Percentiles rank a stretch among this genome's conserved stretches.
Evolutionary conservation across 2,888 invertebrate species (phyloP).

Genomic region (Himalopsyche tibetana): DNA sequence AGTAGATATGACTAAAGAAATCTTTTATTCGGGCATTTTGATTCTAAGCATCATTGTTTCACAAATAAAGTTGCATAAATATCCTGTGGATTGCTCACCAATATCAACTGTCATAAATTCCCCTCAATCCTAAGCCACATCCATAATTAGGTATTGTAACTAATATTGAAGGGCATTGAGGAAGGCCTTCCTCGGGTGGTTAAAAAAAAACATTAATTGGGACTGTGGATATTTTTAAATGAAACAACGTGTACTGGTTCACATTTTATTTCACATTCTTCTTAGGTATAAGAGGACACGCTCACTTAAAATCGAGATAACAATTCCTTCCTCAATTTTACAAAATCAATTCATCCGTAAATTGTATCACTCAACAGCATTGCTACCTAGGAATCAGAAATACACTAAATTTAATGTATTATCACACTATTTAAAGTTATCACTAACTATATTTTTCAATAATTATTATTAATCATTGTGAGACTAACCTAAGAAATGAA

Average conservation of each 20-base stretch:
- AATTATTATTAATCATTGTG: not conserved
- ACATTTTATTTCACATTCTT: conserved; percentile 6
- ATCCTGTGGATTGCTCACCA: no score
- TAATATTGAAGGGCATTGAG: no score
- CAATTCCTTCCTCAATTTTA: conserved; percentile 32
- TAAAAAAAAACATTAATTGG: no score
- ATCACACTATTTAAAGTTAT: conserved; percentile 25
- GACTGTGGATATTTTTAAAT: not conserved
- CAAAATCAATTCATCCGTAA: conserved; percentile 11
- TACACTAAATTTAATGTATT: conserved; percentile 20
- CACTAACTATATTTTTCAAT: not conserved
- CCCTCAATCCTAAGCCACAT: no score
- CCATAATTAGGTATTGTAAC: no score
- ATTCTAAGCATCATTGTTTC: no score
- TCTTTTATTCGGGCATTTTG: no score
- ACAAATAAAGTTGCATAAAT: no score
- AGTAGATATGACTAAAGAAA: no score
- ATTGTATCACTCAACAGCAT: not conserved
- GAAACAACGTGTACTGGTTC: not conserved
- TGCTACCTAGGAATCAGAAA: not conserved
- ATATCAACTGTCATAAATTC: no score
- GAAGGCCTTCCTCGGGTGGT: no score
- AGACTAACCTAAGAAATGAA: conserved; percentile 2
- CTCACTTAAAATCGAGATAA: conserved; percentile 22
- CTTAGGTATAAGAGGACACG: not conserved